Conservation (phyloP, 2,888 invertebrate genomes). For the Amorpha juglandis region DNA sequence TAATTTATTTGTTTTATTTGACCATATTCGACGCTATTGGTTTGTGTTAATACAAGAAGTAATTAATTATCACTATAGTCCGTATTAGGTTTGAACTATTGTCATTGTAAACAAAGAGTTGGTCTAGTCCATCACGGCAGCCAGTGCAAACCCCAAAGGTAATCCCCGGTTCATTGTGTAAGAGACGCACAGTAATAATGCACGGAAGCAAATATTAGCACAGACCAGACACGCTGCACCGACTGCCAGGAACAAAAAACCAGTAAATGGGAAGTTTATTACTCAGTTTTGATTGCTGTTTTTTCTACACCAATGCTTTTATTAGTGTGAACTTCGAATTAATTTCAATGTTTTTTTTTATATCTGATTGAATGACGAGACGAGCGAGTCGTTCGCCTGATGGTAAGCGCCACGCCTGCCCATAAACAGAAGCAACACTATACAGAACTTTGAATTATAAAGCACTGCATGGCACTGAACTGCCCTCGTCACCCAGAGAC, state of each 20-base stretch:
- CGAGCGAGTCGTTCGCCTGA: too few relatives aligned
- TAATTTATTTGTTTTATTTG: slow-evolving; percentile 32
- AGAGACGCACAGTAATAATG: slow-evolving; percentile 76
- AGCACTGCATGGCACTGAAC: too few relatives aligned
- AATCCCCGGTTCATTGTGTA: slow-evolving; percentile 69
- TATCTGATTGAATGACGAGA: too few relatives aligned
- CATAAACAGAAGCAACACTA: too few relatives aligned
- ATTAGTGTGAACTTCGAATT: too few relatives aligned
- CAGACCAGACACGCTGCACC: slow-evolving; percentile 64
- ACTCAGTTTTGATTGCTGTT: slow-evolving; percentile 49
- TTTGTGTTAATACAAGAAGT: too few relatives aligned
- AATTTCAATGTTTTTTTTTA: too few relatives aligned
- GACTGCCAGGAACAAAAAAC: slow-evolving; percentile 61
- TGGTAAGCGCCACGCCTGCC: too few relatives aligned
- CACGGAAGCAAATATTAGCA: slow-evolving; percentile 78
- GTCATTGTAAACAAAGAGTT: too few relatives aligned
- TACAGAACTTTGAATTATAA: too few relatives aligned
- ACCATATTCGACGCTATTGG: slow-evolving; percentile 25
- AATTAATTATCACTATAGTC: background rate
- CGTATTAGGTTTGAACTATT: too few relatives aligned
- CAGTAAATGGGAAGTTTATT: slow-evolving; percentile 49
- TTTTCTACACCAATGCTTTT: slow-evolving; percentile 32
- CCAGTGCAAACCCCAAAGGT: slow-evolving; percentile 51
- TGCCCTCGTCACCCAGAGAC: too few relatives aligned
- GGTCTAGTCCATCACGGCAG: slow-evolving; percentile 36